These are phyloP conservation scores for Aulostomus chinensis DNA, from an alignment of 2,797 vertebrate species.

Conservation along the genomic window DNA sequence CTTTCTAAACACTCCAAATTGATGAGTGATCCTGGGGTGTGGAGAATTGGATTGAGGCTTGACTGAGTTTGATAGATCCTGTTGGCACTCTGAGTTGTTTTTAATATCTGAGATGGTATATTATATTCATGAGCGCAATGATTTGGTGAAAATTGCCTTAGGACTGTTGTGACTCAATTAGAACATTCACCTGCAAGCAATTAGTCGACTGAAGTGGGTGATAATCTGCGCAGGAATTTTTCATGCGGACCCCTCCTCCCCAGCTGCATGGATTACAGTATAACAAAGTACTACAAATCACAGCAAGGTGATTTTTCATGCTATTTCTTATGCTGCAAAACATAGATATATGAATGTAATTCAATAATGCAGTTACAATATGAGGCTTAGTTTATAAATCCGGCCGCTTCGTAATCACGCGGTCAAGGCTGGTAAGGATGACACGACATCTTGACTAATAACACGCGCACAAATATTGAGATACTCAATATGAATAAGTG, in stretches of 20 bases:
- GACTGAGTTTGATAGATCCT: constrained; percentile 75
- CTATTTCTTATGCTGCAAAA: constrained; percentile 27
- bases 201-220: constrained; percentile 84
- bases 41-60: constrained; percentile 70
- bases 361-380: constrained; percentile 26
- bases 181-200: constrained; percentile 84
- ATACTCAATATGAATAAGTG: constrained; percentile 70
- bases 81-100: constrained; percentile 70
- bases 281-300: constrained; percentile 75
- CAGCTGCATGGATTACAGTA: constrained; percentile 76
- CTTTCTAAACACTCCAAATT: constrained; percentile 68
- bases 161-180: constrained; percentile 86
- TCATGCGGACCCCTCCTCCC: constrained; percentile 76
- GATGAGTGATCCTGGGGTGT: constrained; percentile 64
- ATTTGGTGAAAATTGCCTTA: constrained; percentile 82
- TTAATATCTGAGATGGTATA: constrained; percentile 75
- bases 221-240: constrained; percentile 81
- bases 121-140: constrained; percentile 80
- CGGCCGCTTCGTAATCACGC: too few relatives aligned
- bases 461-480: constrained; percentile 65
- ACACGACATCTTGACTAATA: constrained; percentile 69
- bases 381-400: too few relatives aligned
- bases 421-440: too few relatives aligned
- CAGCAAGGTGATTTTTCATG: constrained; percentile 32
- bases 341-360: constrained; percentile 33